Base-by-base conservation (phyloP, 2,113 vertebrate genomes). In the Scomber scombrus region DNA sequence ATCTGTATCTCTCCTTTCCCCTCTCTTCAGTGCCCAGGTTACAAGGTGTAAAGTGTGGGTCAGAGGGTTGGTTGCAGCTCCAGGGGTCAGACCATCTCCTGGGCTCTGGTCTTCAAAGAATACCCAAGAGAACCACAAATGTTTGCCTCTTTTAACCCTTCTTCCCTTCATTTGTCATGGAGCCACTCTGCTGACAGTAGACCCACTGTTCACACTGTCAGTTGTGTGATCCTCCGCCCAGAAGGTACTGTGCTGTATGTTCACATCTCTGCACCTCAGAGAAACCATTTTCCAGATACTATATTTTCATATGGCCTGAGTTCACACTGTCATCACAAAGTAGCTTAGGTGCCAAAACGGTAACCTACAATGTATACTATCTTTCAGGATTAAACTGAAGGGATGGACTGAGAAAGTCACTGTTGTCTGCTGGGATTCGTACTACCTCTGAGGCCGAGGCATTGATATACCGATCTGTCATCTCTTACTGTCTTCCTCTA, bases 381-480 rank as follows among this genome's bases (percentile, higher is more conserved):
- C 26, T 50, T 71, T 19, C 14, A 66, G 71, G 55, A 75, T 80
- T 45, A 55, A 83, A 78, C 78, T 11, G 1, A 81, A 75, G 55
- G 31, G 62, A 80, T 43, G 66, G 71, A 47, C 47, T 12, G 19
- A 52, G 50, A 43, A 31, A 76, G 14, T 50, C 43, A 2, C 49
- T 11, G 18, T 51, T 64, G 55, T 71, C 79, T 52, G 34, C 58
- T 31, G 71, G 73, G 78, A 82, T 89, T 71, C 66, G 40, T 51
- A 13, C 71, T 69, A 75, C 52, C 66, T 66, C 79, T 55, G 63
- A 78, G 78, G 73, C 68, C 2, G 40, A 51, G 34, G 70, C 77
- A 66, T 9, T 91, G 91, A 92, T 92, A 89, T 91, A 89, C 83
- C 8, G 68, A 81, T 79, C 81, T 89, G 89, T 88, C 87, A 71